Base-by-base conservation (phyloP, 2,888 invertebrate species). In the Anticlea derivata region DNA sequence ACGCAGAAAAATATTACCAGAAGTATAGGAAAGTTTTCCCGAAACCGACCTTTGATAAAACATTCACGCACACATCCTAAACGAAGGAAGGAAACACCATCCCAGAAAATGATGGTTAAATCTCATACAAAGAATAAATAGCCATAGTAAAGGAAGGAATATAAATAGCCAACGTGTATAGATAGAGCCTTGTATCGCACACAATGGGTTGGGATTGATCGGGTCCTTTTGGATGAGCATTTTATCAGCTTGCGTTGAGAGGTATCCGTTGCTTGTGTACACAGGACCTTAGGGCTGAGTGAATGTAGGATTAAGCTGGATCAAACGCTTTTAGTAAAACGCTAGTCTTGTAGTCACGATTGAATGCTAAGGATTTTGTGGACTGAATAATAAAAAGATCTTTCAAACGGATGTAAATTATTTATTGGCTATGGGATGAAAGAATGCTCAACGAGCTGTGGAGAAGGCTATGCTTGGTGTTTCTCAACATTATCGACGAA, bases 181-280 rank as follows among this genome's bases (percentile, higher is more conserved):
- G 26, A 66, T 73, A 68, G 68, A 68, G 69, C 65, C 66, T 69
- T 65, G 65, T 70, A 66, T 69, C 68, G 65, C 49, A 60, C 66
- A 77, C 76, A 77, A 77, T 76, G 64, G 70, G 63, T 61, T 51
- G 65, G 70, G 72, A 73, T 71, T 70, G 75, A 73, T 75, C 68
- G 70, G 58, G 67, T 69, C 68, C 68, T 65, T 70, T 68, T 45
- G 66, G 69, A 68, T 66, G 69, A 66, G 66, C 69, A 68, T 71
- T 74, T 75, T 78, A 78, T 78, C 78, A 73, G 72, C 60, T 64
- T 66, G 60, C 65, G 75, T 68, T 68, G 66, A 67, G 70, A 68
- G 70, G 66, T 62, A 66, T 73, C 67, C 65, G 61, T 72, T 65
- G 65, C 48, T 38, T 66, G 53, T 58, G 59, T 58, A 65, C 67